phyloP scores from a whole-genome alignment of 2,797 vertebrate genomes.

The Hydrophis major region DNA sequence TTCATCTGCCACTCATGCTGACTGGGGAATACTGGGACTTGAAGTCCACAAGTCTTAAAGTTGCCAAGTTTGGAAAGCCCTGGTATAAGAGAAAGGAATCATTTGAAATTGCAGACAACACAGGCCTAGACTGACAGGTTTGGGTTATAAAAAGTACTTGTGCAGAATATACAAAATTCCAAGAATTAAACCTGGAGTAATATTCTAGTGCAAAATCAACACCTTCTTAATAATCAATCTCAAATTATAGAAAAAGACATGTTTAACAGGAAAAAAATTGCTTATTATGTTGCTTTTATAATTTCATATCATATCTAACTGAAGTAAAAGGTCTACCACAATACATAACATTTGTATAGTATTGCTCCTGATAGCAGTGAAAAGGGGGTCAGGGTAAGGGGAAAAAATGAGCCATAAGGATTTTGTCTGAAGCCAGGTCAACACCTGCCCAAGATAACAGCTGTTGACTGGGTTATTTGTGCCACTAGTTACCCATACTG shows the following conservation, averaged over 20 bases:
- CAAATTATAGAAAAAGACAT: slow-evolving; percentile 10
- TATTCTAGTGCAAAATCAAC: background rate
- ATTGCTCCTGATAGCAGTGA: background rate
- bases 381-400: background rate
- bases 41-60: background rate
- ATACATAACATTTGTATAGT: background rate
- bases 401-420: slow-evolving; percentile 34
- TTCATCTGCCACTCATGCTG: background rate
- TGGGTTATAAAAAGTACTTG: background rate
- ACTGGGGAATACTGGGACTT: background rate
- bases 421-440: slow-evolving; percentile 53
- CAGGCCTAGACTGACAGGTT: background rate
- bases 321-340: background rate
- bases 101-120: background rate
- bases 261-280: background rate
- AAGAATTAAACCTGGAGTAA: background rate
- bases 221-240: background rate
- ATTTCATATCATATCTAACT: slow-evolving; percentile 19
- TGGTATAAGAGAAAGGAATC: background rate
- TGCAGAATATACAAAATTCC: background rate
- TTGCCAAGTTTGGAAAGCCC: background rate
- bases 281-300: slow-evolving; percentile 4
- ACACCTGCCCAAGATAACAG: slow-evolving; percentile 36
- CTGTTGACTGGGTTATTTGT: slow-evolving; percentile 45
- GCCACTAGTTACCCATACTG: slow-evolving; percentile 22